Conservation (phyloP, 2,113 vertebrate species). For the Ameiurus melas region DNA sequence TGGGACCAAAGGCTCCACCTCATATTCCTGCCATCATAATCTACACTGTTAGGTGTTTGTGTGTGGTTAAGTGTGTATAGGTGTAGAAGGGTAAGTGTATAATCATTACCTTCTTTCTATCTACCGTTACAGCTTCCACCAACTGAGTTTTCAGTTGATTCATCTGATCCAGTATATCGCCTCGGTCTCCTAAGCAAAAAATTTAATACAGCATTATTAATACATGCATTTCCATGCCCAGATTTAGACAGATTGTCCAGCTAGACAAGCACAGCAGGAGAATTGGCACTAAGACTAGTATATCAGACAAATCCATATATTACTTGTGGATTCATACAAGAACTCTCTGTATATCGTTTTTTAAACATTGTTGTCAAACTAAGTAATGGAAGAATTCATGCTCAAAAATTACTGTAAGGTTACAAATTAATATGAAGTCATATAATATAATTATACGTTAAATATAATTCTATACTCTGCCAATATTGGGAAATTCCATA, state of each 20-base stretch:
- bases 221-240: background rate
- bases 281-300: too few relatives aligned
- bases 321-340: background rate
- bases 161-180: constrained; percentile 59
- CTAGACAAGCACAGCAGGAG: too few relatives aligned
- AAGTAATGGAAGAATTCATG: background rate
- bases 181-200: constrained; percentile 45
- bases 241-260: too few relatives aligned
- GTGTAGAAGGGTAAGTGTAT: background rate
- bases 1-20: background rate
- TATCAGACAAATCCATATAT: background rate
- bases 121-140: constrained; percentile 57
- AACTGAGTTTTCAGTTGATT: constrained; percentile 61
- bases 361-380: background rate
- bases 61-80: background rate
- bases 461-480: background rate
- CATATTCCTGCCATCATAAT: constrained; percentile 30
- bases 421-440: background rate
- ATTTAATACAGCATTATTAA: background rate
- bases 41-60: constrained; percentile 10
- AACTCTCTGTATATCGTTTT: background rate
- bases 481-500: background rate
- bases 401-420: background rate
- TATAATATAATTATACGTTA: background rate
- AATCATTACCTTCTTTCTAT: constrained; percentile 71